Base-by-base conservation (phyloP, 1,140 invertebrate genomes). In the Ceratoteleas bidentatus region DNA sequence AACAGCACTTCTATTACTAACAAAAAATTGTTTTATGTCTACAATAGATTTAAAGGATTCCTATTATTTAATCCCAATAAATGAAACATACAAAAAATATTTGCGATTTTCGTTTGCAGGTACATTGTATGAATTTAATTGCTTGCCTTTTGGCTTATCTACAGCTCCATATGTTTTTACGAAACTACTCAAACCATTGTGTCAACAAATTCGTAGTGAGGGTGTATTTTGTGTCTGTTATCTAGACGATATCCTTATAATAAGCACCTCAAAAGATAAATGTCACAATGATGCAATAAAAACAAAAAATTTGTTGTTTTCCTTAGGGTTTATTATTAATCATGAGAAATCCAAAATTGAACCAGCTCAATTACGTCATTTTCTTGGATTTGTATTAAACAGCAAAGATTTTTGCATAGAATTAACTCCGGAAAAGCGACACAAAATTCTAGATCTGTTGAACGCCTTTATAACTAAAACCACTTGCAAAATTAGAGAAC, bases 331-430 rank as follows among this genome's bases (percentile, higher is more conserved):
- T 36, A 0, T 49, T 43, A 50, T 77, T 47, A 76, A 82, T 40
- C 33, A 24, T 43, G 10, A 62, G 9, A 72, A 82, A 40, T 49
- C 16, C 10, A 4, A 52, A 0, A 14, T 79, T 15, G 4, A 15
- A 40, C 81, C 65, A n/a, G n/a, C 36, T 3, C 34, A 47, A 38
- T 11, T 7, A 9, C 38, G 60, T 38, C 47, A 52, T 13, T 79
- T 75, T 57, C 53, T 78, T 50, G 75, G 75, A 0, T 69, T 82
- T 53, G n/a, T 70, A 33, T 50, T 74, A 24, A 43, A 76, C 57
- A 54, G 24, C 40, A 10, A 15, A 36, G 15, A 65, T 14, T 58
- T 72, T 14, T 9, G 2, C 11, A 53, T 74, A 16, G 5, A 64
- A 52, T n/a, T 74, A 10, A 34, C 72, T 32, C 14, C 65, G 9